Evolutionary conservation across 2,888 invertebrate genomes (phyloP).

Genomic region (Lasioglossum villosulum): DNA sequence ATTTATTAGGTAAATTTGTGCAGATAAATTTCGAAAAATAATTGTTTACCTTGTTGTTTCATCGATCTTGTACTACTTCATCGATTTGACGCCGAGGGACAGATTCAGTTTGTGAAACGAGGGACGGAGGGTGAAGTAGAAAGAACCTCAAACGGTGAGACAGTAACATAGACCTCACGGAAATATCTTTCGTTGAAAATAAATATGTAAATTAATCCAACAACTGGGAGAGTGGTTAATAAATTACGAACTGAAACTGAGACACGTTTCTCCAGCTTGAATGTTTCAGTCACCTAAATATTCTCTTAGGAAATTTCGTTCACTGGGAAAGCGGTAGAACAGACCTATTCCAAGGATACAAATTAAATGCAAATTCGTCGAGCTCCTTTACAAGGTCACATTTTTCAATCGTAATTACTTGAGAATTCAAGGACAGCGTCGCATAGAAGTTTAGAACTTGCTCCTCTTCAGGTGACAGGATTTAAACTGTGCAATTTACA

Average conservation of each 20-base stretch:
- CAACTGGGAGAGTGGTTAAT: not conserved
- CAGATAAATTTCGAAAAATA: too few relatives aligned
- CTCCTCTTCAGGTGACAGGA: not conserved
- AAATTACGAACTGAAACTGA: not conserved
- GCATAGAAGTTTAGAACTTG: not conserved
- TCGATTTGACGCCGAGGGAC: too few relatives aligned
- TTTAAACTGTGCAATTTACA: constrained; percentile 6
- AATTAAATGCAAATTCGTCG: not conserved
- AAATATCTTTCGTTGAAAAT: not conserved
- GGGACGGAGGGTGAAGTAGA: too few relatives aligned
- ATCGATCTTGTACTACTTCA: too few relatives aligned
- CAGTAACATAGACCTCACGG: not conserved
- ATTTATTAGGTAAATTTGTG: too few relatives aligned
- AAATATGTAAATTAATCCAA: not conserved
- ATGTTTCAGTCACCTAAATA: not conserved
- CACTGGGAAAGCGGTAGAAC: not conserved
- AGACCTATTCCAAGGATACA: not conserved
- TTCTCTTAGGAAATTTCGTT: not conserved
- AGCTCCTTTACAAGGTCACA: not conserved
- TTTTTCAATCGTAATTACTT: not conserved
- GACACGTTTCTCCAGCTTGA: not conserved
- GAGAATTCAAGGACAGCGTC: not conserved
- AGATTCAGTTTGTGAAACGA: too few relatives aligned
- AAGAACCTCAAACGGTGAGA: too few relatives aligned
- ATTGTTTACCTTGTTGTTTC: too few relatives aligned